Conservation (phyloP, 2,797 vertebrate genomes). For the Myotis planiceps region DNA sequence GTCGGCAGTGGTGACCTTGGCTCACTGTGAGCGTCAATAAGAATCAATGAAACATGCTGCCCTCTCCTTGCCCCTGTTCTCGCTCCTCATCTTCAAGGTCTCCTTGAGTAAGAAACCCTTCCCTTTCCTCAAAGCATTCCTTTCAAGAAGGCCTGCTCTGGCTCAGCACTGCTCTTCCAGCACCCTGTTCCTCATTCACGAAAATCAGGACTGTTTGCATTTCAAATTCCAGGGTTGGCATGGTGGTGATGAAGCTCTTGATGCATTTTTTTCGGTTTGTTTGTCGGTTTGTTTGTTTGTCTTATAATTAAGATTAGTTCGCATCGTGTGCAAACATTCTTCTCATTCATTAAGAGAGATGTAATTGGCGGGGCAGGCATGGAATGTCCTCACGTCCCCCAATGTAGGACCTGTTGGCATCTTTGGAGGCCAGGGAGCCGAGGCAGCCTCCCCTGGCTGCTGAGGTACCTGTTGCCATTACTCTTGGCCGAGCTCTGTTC, state of each 20-base stretch:
- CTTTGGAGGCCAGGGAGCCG: not conserved
- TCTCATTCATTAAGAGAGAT: slow-evolving; percentile 32
- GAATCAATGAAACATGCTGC: accelerated
- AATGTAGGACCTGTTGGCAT: not conserved
- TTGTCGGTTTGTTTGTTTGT: not conserved
- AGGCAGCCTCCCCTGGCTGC: not conserved
- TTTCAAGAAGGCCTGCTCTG: not conserved
- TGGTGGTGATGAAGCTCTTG: not conserved
- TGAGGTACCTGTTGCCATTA: not conserved
- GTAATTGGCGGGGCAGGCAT: not conserved
- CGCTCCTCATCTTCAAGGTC: not conserved
- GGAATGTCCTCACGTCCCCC: not conserved
- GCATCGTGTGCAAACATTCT: slow-evolving; percentile 49
- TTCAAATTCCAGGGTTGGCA: slow-evolving; percentile 26
- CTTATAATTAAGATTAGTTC: slow-evolving; percentile 15
- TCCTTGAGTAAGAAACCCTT: not conserved
- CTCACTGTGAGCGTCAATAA: not conserved
- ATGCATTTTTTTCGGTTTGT: not conserved
- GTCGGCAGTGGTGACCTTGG: not conserved
- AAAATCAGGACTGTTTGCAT: slow-evolving; percentile 18
- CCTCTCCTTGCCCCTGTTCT: not conserved
- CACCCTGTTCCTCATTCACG: not conserved
- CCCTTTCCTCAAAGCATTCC: not conserved
- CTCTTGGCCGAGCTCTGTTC: not conserved
- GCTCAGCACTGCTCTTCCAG: not conserved